Evolutionary conservation across 2,797 vertebrate genomes (phyloP).

Genomic region (Tokudaia tokunoshimensis): DNA sequence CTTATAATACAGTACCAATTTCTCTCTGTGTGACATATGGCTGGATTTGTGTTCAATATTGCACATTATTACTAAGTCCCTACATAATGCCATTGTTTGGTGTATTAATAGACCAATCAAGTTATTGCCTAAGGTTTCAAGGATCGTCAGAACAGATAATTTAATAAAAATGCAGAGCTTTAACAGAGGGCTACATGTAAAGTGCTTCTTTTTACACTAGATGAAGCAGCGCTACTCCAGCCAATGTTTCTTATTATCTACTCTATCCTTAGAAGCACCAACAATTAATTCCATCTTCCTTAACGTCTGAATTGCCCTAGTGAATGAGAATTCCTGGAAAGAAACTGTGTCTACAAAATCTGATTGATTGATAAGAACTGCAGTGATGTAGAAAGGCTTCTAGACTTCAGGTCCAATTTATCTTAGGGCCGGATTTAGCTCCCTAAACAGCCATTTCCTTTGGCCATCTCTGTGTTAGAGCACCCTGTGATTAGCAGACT

Average conservation of each 20-base stretch:
- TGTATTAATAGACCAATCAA: background rate
- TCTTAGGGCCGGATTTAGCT: background rate
- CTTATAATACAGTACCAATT: conserved; percentile 1
- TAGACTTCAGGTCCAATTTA: background rate
- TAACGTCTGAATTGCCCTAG: background rate
- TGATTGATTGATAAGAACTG: background rate
- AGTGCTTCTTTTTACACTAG: background rate
- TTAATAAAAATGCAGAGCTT: conserved; percentile 38
- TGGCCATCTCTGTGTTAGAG: background rate
- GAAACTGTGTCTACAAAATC: background rate
- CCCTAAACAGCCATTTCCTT: background rate
- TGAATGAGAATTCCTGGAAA: background rate
- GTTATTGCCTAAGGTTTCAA: background rate
- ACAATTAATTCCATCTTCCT: background rate
- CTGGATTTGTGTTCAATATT: background rate
- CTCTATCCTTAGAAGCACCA: background rate
- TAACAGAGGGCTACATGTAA: background rate
- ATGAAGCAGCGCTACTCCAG: background rate
- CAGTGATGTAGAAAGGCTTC: background rate
- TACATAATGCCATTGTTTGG: background rate
- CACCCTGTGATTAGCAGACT: background rate
- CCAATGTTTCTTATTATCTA: background rate
- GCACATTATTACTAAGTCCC: background rate
- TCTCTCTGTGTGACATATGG: conserved; percentile 2
- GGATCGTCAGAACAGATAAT: conserved; percentile 27